Evolutionary conservation across 30 jellyfish, hydroid and myxozoan species (phyloP).

Genomic region (Mastigias papua): DNA sequence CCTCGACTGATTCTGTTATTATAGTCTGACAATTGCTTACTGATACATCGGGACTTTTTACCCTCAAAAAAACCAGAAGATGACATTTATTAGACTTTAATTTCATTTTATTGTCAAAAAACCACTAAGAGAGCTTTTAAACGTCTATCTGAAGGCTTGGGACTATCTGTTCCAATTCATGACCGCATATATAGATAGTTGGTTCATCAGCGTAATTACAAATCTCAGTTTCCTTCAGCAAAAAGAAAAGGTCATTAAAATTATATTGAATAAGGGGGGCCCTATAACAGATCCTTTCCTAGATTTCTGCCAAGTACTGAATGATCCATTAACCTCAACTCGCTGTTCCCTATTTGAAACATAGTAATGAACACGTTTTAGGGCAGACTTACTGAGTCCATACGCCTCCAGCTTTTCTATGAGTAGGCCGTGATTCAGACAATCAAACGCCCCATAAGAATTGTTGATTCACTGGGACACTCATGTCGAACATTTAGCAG

Average conservation of each 20-base stretch:
- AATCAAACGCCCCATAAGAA: conserved; percentile 31
- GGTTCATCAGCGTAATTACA: too few species aligned
- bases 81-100: neutral
- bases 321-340: conserved; percentile 22
- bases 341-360: conserved; percentile 26
- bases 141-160: too few species aligned
- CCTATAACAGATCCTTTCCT: conserved; percentile 27
- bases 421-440: conserved; percentile 35
- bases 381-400: conserved; percentile 6
- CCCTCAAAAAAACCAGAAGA: conserved; percentile 8
- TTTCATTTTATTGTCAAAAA: conserved; percentile 1
- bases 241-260: too few species aligned
- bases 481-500: too few species aligned
- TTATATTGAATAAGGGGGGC: conserved; percentile 37
- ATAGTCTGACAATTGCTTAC: neutral
- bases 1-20: neutral
- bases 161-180: too few species aligned
- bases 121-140: neutral
- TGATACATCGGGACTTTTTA: neutral
- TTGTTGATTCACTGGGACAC: too few species aligned
- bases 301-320: neutral
- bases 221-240: too few species aligned
- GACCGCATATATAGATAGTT: too few species aligned
- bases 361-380: conserved; percentile 11
- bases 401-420: conserved; percentile 44